A percentile compares a stretch with the other conserved stretches of the same genome.
phyloP scores from a whole-genome alignment of 2,113 vertebrate species.

The Fulmarus glacialis region DNA sequence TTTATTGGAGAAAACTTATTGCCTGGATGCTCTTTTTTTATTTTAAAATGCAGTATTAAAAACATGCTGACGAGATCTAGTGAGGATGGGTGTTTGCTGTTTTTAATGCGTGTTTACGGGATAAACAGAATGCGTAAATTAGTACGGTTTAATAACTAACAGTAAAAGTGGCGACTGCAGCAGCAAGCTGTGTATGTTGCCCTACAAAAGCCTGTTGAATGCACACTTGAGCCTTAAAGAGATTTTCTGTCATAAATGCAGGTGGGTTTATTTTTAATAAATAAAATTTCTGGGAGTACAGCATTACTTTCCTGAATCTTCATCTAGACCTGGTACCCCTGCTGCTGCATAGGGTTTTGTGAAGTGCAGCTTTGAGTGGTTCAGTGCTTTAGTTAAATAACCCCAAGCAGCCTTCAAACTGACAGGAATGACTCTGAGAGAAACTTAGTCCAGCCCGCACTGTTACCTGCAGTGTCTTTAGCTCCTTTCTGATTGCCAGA shows the following conservation, averaged over 20 bases:
- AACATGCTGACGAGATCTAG: neutral
- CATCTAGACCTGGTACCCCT: neutral
- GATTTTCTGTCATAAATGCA: neutral
- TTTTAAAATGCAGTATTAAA: neutral
- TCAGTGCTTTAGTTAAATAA: neutral
- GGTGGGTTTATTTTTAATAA: neutral
- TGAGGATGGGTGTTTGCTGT: neutral
- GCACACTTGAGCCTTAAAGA: neutral
- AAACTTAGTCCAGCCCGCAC: neutral
- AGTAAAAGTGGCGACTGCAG: neutral
- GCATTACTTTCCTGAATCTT: neutral
- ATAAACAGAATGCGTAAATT: neutral
- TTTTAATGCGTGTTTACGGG: neutral
- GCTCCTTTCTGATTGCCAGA: neutral
- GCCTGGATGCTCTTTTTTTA: neutral
- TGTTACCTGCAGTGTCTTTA: neutral
- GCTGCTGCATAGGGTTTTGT: neutral
- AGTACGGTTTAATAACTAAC: neutral
- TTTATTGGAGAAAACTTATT: neutral
- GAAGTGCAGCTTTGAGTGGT: neutral
- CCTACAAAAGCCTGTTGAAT: neutral
- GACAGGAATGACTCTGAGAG: fast-evolving
- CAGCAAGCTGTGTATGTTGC: neutral
- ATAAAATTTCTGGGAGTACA: too few relatives aligned
- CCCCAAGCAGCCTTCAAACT: neutral